Base-by-base conservation (phyloP, 2,888 invertebrate species). In the Ptilodon capucinus region DNA sequence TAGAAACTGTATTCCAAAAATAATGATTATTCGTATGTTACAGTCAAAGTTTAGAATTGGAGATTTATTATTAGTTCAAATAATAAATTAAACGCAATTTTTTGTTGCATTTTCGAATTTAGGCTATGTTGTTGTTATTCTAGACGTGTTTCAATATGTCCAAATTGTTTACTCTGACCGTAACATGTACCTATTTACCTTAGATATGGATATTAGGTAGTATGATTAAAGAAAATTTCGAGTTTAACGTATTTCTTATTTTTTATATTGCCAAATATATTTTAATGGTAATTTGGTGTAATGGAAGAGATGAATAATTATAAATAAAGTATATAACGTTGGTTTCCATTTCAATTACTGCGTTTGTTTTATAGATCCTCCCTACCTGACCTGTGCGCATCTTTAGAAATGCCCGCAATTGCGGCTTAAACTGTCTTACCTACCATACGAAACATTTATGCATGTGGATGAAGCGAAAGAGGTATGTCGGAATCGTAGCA, bases 221-320 rank as follows among this genome's bases (percentile, higher is more conserved):
- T 73, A 76, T 69, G 80, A 79, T 84, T 84, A 71, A 78, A 79
- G 76, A 75, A 84, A 81, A 81, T 55, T 28, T 84, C 82, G 77
- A 83, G 82, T 86, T 76, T 86, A 86, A 82, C 79, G 86, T 88
- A 86, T 84, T 81, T 80, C 84, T 87, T 89, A 88, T 88, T 89
- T 86, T 89, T 89, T 89, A 86, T 87, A 89, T 89, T 87, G 89
- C 88, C 88, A 89, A 89, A 89, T 88, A 87, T 89, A 86, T 86
- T 85, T 76, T 86, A 86, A 86, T 76, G 79, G 84, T 88, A 86
- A 83, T 81, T 81, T 68, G 77, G 80, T 82, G 79, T 84, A 82
- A 79, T 74, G 76, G 77, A 83, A 76, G 80, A 84, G 80, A 76
- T 68, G 69, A 76, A 76, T 81, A 65, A 65, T 65, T 65, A 78